phyloP scores from a whole-genome alignment of 2,888 invertebrate genomes.

The Congeria kusceri region DNA sequence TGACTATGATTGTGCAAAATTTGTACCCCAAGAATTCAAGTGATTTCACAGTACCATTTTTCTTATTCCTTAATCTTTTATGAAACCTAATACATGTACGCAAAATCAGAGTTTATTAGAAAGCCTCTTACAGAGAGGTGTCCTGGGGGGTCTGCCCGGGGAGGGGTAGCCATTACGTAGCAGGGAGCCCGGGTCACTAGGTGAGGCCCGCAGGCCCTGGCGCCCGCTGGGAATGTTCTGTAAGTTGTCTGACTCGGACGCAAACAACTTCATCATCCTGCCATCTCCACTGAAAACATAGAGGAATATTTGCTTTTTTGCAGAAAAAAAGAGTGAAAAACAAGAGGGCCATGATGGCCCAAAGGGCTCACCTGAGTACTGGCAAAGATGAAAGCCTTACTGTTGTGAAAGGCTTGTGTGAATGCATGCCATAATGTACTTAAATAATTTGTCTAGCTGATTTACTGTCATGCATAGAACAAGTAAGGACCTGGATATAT shows the following conservation, averaged over 20 bases:
- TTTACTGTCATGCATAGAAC: too few relatives aligned
- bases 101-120: not conserved
- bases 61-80: not conserved
- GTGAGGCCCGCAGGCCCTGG: conserved; percentile 71
- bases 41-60: not conserved
- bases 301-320: too few relatives aligned
- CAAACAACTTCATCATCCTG: conserved; percentile 71
- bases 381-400: too few relatives aligned
- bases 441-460: too few relatives aligned
- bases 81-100: not conserved
- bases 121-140: conserved; percentile 64
- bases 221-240: conserved; percentile 34
- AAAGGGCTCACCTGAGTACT: too few relatives aligned
- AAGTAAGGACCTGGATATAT: too few relatives aligned
- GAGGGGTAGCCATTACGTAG: conserved; percentile 69
- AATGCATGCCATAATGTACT: too few relatives aligned
- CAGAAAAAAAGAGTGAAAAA: too few relatives aligned
- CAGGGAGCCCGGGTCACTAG: conserved; percentile 72
- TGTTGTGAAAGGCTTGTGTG: too few relatives aligned
- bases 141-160: conserved; percentile 60
- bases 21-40: too few relatives aligned
- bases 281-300: conserved; percentile 79
- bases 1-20: not conserved
- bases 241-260: conserved; percentile 63
- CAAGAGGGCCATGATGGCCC: too few relatives aligned